Base-by-base conservation (phyloP, 2,888 invertebrate species). In the Tipula lateralis region DNA sequence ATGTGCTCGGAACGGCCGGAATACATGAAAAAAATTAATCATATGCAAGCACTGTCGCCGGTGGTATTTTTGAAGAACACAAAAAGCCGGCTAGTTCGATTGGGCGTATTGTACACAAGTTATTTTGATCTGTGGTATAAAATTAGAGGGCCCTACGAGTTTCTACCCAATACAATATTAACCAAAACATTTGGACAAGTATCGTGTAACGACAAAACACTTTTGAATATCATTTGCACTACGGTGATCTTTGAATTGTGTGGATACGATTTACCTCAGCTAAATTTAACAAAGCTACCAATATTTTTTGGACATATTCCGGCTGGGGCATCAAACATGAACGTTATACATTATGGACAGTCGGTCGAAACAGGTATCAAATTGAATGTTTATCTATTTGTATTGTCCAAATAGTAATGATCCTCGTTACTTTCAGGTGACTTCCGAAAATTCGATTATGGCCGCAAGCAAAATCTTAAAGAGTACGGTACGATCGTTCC, bases 261-360 rank as follows among this genome's bases (percentile, higher is more conserved):
- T 34, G 93, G 93, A n/a, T 91, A 90, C 88, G 91, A 92, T 87
- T 89, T 89, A 50, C 88, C 89, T 80, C 91, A 92, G 86, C 89
- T 91, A 19, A 92, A 93, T 87, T 87, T 89, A 87, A 92, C 82
- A 91, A 89, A 85, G 86, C 86, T 93, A 84, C 93, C 93, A 0
- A 89, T 92, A 0, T 92, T 94, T 85, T 87, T 93, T 29, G 89
- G 89, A 84, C 93, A 93, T 86, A 90, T 91, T 9, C 94, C 94
- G 0, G 93, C 94, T 1, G 94, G 94, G 1, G 91, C 93, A 0
- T 94, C 94, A 0, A 91, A 92, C 0, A 92, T 92, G 88, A 92
- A 94, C 87, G 87, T 94, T 0, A 89, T 92, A 1, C 95, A 95
- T 88, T 95, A 92, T 87, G 89, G 89, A 0, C 92, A 92, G 87